phyloP scores from a whole-genome alignment of 2,888 invertebrate species.

The Patella pellucida region DNA sequence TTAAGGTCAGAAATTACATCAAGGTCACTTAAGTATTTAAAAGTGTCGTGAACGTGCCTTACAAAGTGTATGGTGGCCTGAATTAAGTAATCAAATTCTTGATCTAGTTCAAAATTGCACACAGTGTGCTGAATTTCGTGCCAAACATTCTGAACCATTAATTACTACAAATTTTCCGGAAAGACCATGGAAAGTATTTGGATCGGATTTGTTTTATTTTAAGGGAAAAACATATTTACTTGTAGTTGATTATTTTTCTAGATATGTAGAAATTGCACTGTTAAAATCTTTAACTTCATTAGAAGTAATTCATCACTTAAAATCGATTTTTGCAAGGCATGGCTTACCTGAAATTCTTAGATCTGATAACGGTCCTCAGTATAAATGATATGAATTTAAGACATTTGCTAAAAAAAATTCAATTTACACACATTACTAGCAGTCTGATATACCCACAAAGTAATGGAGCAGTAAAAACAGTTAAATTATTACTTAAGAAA shows the following conservation, averaged over 20 bases:
- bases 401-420: neutral
- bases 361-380: neutral
- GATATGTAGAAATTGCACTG: conserved; percentile 5
- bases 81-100: conserved; percentile 28
- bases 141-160: conserved; percentile 36
- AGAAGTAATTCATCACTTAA: conserved; percentile 2
- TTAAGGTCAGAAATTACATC: conserved; percentile 33
- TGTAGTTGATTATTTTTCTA: conserved; percentile 14
- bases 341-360: neutral
- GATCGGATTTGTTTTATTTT: conserved; percentile 40
- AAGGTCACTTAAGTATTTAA: conserved; percentile 37
- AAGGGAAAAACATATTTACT: conserved; percentile 27
- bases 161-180: conserved; percentile 35
- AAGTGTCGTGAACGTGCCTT: conserved; percentile 40
- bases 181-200: conserved; percentile 42
- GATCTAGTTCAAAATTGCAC: conserved; percentile 34
- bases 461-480: neutral
- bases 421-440: neutral
- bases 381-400: neutral
- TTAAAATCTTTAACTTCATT: neutral
- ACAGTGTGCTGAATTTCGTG: conserved; percentile 25
- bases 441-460: neutral
- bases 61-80: conserved; percentile 38
- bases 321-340: neutral
- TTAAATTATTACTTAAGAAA: neutral